Evolutionary conservation across 2,888 invertebrate genomes (phyloP).

Genomic region (Salticus scenicus): DNA sequence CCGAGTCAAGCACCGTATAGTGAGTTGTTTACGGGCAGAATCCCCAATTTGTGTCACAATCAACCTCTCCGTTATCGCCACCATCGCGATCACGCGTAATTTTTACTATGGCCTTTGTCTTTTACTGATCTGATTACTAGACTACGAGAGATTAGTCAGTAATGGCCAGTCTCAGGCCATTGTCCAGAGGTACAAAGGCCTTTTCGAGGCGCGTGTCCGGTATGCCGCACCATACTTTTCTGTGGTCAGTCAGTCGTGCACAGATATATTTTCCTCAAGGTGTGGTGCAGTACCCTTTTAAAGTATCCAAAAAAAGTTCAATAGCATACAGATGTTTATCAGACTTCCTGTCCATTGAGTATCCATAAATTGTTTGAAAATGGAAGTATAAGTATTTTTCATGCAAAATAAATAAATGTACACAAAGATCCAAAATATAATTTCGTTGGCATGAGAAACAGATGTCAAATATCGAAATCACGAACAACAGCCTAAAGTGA

Average conservation of each 20-base stretch:
- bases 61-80: background rate
- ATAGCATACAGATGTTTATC: background rate
- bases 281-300: background rate
- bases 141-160: conserved; percentile 51
- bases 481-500: too few species aligned
- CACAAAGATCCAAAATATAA: too few species aligned
- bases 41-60: background rate
- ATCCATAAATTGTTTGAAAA: too few species aligned
- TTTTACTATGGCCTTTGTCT: conserved; percentile 49
- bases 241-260: conserved; percentile 17
- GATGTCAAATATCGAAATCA: too few species aligned
- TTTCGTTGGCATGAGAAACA: too few species aligned
- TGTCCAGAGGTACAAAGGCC: conserved; percentile 60
- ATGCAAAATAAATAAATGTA: too few species aligned
- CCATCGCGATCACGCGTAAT: background rate
- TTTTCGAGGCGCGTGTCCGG: conserved; percentile 34
- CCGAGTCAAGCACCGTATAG: conserved; percentile 14
- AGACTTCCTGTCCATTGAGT: too few species aligned
- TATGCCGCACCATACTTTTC: conserved; percentile 13
- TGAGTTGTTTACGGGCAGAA: conserved; percentile 3
- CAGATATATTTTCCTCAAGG: conserved; percentile 1
- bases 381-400: too few species aligned
- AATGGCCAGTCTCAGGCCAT: conserved; percentile 54
- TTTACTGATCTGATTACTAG: conserved; percentile 47
- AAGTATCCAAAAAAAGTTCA: background rate